Evolutionary conservation across 2,888 invertebrate genomes (phyloP).

Genomic region (Hedychridium roseum): DNA sequence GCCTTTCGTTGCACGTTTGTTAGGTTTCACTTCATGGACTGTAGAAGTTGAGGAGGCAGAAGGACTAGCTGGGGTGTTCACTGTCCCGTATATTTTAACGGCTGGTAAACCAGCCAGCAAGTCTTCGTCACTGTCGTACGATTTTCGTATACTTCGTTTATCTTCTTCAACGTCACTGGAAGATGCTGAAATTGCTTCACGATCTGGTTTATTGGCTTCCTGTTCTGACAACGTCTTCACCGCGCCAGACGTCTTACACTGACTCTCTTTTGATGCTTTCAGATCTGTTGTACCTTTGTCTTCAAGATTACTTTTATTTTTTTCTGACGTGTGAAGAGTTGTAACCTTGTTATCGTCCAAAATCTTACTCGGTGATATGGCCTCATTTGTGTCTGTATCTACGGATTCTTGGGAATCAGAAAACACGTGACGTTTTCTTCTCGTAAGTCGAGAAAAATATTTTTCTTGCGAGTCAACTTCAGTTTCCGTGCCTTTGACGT

Average conservation of each 20-base stretch:
- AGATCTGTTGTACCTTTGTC: constrained; percentile 1
- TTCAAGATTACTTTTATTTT: too few species aligned
- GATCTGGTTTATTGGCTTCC: too few species aligned
- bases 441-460: constrained; percentile 25
- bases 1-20: neutral
- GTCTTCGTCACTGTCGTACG: constrained; percentile 34
- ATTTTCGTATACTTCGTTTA: too few species aligned
- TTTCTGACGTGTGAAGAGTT: too few species aligned
- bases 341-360: too few species aligned
- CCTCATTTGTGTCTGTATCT: neutral
- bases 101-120: constrained; percentile 45
- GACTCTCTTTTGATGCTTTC: too few species aligned
- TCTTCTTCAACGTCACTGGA: too few species aligned
- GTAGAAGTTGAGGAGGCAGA: constrained; percentile 10
- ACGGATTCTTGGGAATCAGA: constrained; percentile 7
- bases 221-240: too few species aligned
- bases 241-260: too few species aligned
- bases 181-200: too few species aligned
- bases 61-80: constrained; percentile 36
- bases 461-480: constrained; percentile 23
- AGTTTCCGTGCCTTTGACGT: constrained; percentile 3
- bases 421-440: constrained; percentile 23
- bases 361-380: neutral
- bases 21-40: neutral
- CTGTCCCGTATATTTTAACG: constrained; percentile 45